Conservation (phyloP, 2,888 invertebrate genomes). For the Cataglyphis rosenhaueri region DNA sequence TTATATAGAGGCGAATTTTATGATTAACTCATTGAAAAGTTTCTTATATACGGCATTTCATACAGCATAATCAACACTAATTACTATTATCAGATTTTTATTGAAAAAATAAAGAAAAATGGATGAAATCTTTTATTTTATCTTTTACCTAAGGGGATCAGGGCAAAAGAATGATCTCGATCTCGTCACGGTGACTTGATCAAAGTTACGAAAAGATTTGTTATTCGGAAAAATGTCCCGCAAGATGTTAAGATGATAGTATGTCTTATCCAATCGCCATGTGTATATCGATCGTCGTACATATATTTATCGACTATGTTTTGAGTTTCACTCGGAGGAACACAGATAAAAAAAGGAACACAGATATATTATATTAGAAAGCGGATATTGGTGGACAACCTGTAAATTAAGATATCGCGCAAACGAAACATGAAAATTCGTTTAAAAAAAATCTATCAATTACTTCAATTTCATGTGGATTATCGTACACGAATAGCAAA, state of each 20-base stretch:
- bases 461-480: slow-evolving; percentile 25
- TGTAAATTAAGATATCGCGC: slow-evolving; percentile 77
- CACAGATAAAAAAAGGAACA: slow-evolving; percentile 48
- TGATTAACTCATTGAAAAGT: slow-evolving; percentile 11
- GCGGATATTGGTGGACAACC: slow-evolving; percentile 78
- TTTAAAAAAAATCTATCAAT: slow-evolving; percentile 50
- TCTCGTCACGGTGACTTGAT: slow-evolving; percentile 52
- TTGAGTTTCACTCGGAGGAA: slow-evolving; percentile 71
- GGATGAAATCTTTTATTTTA: not conserved
- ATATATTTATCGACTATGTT: slow-evolving; percentile 66
- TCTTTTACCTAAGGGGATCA: slow-evolving; percentile 29
- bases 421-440: slow-evolving; percentile 53
- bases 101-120: not conserved
- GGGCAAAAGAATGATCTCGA: slow-evolving; percentile 53
- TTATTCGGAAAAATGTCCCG: slow-evolving; percentile 61
- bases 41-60: not conserved
- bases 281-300: slow-evolving; percentile 32
- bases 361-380: slow-evolving; percentile 79
- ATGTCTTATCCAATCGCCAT: slow-evolving; percentile 59
- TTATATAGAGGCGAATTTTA: slow-evolving; percentile 12
- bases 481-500: slow-evolving; percentile 43
- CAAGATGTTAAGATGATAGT: slow-evolving; percentile 64
- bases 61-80: not conserved
- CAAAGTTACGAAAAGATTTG: slow-evolving; percentile 62
- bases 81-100: slow-evolving; percentile 12